Percentiles rank a stretch among this genome's conserved stretches.
phyloP scores from a whole-genome alignment of 2,113 vertebrate genomes.

The Calidris pugnax region DNA sequence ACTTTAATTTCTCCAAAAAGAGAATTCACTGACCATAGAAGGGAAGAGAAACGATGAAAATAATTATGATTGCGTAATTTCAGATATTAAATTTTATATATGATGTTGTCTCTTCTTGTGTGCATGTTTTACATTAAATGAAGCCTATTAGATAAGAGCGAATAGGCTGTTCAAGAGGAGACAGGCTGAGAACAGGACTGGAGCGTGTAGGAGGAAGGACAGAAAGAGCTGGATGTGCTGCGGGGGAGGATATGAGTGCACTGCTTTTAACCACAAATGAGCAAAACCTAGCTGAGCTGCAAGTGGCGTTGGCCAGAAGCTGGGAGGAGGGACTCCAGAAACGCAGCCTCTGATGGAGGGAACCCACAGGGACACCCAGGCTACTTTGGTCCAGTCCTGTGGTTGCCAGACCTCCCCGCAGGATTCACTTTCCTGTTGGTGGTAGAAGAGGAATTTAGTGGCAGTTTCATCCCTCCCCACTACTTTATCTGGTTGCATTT shows the following conservation, averaged over 20 bases:
- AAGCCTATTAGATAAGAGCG: neutral
- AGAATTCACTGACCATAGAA: neutral
- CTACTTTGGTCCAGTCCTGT: neutral
- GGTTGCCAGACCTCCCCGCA: rapidly evolving
- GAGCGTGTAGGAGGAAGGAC: neutral
- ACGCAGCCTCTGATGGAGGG: rapidly evolving
- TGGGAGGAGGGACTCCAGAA: neutral
- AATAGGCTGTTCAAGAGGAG: neutral
- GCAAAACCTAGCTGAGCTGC: neutral
- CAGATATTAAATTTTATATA: neutral
- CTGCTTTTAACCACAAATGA: neutral
- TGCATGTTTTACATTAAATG: neutral
- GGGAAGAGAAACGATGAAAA: neutral
- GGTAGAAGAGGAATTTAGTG: neutral
- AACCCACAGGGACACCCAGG: rapidly evolving
- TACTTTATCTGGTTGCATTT: neutral
- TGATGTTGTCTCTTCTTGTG: neutral
- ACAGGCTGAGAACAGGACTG: neutral
- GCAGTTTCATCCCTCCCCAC: neutral
- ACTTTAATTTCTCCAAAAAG: neutral
- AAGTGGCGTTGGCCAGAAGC: neutral
- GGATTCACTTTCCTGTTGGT: neutral
- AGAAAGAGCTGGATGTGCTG: neutral
- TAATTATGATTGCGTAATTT: neutral
- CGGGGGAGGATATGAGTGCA: neutral